These are phyloP conservation scores for Peromyscus maniculatus DNA, from an alignment of 2,113 vertebrate species.

Conservation along the genomic window DNA sequence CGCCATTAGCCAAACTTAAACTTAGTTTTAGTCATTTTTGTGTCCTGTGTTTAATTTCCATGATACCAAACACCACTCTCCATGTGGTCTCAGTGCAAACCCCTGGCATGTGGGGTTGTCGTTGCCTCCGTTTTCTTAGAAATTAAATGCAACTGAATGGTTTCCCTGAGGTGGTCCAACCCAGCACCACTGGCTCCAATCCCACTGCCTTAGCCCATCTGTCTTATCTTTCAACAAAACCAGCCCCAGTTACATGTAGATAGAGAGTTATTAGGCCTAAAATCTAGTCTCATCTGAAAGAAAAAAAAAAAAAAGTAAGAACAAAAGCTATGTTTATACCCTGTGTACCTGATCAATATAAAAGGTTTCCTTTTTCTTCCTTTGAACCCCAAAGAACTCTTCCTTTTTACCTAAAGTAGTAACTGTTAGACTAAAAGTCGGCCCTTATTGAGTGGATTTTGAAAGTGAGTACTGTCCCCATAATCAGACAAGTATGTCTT, in stretches of 20 bases:
- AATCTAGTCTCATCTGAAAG: background rate
- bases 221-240: background rate
- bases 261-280: background rate
- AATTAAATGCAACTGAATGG: background rate
- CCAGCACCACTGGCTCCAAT: background rate
- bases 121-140: background rate
- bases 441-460: conserved; percentile 43
- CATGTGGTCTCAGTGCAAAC: background rate
- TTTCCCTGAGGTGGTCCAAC: background rate
- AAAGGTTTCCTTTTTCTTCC: background rate
- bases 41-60: background rate
- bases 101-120: background rate
- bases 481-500: background rate
- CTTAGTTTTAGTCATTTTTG: background rate
- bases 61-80: background rate
- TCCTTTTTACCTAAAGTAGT: conserved; percentile 36
- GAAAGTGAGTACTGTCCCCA: background rate
- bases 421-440: background rate
- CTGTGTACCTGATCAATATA: background rate
- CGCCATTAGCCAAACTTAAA: background rate
- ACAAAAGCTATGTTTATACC: background rate
- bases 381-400: conserved; percentile 25
- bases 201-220: background rate
- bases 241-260: background rate
- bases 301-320: background rate